phyloP scores from a whole-genome alignment of 2,888 invertebrate genomes.

The Polyploca ridens region DNA sequence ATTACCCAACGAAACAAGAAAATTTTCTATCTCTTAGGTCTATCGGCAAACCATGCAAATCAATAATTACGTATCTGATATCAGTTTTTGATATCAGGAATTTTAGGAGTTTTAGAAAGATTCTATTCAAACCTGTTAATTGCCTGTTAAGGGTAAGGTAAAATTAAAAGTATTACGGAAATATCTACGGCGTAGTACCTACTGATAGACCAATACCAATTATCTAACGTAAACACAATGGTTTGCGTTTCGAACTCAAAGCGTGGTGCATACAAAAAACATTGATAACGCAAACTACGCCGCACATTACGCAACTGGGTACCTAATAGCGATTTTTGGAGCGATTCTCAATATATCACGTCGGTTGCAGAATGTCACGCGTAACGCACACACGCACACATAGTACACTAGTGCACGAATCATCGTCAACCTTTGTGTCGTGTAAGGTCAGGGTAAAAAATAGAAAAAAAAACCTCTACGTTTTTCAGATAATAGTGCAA shows the following conservation, averaged over 20 bases:
- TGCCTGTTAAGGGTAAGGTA: too few relatives aligned
- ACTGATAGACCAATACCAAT: neutral
- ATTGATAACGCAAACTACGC: conserved; percentile 36
- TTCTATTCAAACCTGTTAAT: too few relatives aligned
- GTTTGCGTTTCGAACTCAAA: conserved; percentile 15
- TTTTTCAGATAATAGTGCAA: neutral
- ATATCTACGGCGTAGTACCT: too few relatives aligned
- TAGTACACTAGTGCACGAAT: conserved; percentile 57
- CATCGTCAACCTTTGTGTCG: conserved; percentile 69
- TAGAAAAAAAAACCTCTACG: conserved; percentile 25
- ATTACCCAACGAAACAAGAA: too few relatives aligned
- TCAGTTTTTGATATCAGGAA: too few relatives aligned
- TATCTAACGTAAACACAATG: neutral
- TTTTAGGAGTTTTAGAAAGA: too few relatives aligned
- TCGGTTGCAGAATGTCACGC: conserved; percentile 73
- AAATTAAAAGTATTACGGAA: too few relatives aligned
- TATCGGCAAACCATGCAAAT: too few relatives aligned
- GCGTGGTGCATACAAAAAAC: conserved; percentile 18
- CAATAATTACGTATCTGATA: too few relatives aligned
- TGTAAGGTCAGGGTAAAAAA: conserved; percentile 64
- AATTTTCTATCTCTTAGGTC: too few relatives aligned
- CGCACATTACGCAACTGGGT: conserved; percentile 39
- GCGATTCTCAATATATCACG: conserved; percentile 81
- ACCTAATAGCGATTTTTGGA: conserved; percentile 74
- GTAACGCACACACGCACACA: conserved; percentile 59